Evolutionary conservation across 2,797 vertebrate species (phyloP), one percentile per base, ranked within the genome.

Genomic region (Bradypodion pumilum): DNA sequence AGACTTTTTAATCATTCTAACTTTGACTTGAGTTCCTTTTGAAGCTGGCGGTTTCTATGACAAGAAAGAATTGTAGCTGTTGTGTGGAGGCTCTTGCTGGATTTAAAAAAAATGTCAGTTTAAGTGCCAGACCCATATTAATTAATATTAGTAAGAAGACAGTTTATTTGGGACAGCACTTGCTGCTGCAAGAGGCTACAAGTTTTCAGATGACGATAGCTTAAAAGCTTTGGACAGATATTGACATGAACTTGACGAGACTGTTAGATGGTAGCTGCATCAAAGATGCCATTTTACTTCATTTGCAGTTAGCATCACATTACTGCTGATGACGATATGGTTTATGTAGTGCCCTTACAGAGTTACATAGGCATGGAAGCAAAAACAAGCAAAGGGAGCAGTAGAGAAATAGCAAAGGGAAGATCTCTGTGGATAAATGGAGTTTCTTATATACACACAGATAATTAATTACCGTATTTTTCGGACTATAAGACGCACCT

Each of bases 11-110:
- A 88, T 12, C 69, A 84, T 60, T 32, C 80, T 9, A 44, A 10
- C 63, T 32, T 52, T 35, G 37, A 44, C 49, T 84, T 87, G 59
- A 62, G 27, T 89, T 90, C 86, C 65, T 68, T 37, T 12, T 66
- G 1, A 37, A 56, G 35, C 70, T 2, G 7, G 16, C 86, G 46
- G 68, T 63, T 63, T 74, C 72, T 52, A 72, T 52, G 84, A n/a
- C n/a, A 83, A 66, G 23, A 66, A 80, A 37, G 46, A 72, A n/a
- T 85, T 81, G 6, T 6, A n/a, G 65, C 70, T 91, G 12, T 44
- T 77, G 69, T 49, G n/a, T 77, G 83, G 66, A 86, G 13, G 29
- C 0, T 0, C 29, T 86, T 83, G 16, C 21, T 66, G 37, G 85
- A 68, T 9, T n/a, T n/a, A n/a, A n/a, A 63, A 40, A 81, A 2